Evolutionary conservation across 2,888 invertebrate genomes (phyloP).

Genomic region (Galeopsomyia nigrocyanea): DNA sequence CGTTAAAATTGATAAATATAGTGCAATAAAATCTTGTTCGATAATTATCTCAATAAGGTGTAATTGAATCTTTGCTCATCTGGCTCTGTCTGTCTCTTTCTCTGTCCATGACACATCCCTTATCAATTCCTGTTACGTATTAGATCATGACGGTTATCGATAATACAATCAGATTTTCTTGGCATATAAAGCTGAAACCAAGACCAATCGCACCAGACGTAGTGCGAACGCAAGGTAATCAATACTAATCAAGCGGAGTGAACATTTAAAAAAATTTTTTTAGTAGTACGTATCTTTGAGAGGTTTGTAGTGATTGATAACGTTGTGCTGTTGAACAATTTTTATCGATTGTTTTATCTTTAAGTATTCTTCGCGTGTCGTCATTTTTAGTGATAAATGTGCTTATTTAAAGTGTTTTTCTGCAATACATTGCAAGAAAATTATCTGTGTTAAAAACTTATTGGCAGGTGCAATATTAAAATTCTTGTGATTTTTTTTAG

Average conservation of each 20-base stretch:
- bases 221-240: slow-evolving; percentile 21
- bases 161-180: slow-evolving; percentile 23
- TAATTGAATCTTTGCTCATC: slow-evolving; percentile 18
- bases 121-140: slow-evolving; percentile 41
- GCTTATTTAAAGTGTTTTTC: slow-evolving; percentile 12
- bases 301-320: background rate
- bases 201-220: slow-evolving; percentile 8
- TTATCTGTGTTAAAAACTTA: background rate
- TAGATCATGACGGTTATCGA: slow-evolving; percentile 32
- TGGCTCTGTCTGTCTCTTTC: background rate
- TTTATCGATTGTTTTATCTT: background rate
- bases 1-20: too few relatives aligned
- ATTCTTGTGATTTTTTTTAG: slow-evolving; percentile 30
- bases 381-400: slow-evolving; percentile 1
- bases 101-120: slow-evolving; percentile 23
- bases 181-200: slow-evolving; percentile 37
- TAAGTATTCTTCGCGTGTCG: background rate
- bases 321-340: background rate
- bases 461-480: background rate
- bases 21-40: too few relatives aligned
- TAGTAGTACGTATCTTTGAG: slow-evolving; percentile 28
- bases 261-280: slow-evolving; percentile 11
- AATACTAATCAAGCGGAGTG: slow-evolving; percentile 7
- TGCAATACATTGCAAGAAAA: background rate
- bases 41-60: background rate